A percentile compares a stretch with the other conserved stretches of the same genome.
These are phyloP conservation scores for Setophaga petechia DNA, from an alignment of 2,113 vertebrate species.

Conservation along the genomic window DNA sequence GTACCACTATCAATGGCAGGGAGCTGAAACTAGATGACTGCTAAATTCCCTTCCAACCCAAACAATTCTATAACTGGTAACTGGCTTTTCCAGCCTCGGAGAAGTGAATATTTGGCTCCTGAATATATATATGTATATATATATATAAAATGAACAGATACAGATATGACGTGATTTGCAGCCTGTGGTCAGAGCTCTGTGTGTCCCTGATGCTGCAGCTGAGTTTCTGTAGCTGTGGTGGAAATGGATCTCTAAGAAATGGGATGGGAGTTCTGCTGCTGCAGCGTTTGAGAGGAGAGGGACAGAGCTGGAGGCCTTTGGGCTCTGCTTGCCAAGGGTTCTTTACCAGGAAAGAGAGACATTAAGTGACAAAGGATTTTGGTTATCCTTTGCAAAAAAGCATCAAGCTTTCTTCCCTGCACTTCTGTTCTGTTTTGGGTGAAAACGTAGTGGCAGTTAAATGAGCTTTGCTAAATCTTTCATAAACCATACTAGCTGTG, in stretches of 20 bases:
- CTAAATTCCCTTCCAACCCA: background rate
- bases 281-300: background rate
- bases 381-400: background rate
- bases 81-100: background rate
- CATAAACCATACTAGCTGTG: background rate
- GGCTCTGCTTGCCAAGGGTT: background rate
- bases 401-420: background rate
- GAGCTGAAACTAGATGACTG: background rate
- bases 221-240: background rate
- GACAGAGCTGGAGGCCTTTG: fast-evolving
- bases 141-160: background rate
- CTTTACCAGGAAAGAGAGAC: background rate
- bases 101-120: background rate
- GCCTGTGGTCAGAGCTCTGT: background rate
- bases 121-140: background rate
- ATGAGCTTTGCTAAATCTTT: background rate
- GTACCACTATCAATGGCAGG: too few species aligned
- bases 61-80: background rate
- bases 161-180: background rate
- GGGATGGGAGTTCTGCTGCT: background rate
- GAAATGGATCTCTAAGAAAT: background rate
- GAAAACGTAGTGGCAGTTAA: background rate
- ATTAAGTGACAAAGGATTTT: background rate
- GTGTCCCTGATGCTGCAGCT: background rate
- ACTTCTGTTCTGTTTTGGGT: background rate